These are phyloP conservation scores for Perca schrenkii DNA, from an alignment of 2,113 vertebrate species.

Conservation along the genomic window DNA sequence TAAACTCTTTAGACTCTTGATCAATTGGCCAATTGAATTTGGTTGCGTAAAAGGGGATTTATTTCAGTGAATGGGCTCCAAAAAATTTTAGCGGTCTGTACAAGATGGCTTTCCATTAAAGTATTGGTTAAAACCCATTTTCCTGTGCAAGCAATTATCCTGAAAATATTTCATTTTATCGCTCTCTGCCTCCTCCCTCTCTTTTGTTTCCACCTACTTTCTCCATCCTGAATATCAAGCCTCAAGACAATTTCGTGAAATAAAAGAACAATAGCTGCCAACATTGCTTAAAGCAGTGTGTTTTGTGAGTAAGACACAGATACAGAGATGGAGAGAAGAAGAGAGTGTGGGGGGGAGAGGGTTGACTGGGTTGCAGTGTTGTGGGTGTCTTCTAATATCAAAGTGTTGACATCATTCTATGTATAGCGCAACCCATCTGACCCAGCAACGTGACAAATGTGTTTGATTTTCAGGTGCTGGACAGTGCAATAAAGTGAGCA, in stretches of 20 bases:
- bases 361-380: conserved; percentile 32
- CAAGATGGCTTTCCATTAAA: conserved; percentile 45
- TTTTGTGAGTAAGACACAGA: conserved; percentile 47
- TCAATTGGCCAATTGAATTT: conserved; percentile 24
- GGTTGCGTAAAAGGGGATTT: conserved; percentile 1
- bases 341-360: conserved; percentile 2
- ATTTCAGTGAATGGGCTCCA: conserved; percentile 24
- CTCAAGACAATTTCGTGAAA: conserved; percentile 68
- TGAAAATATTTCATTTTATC: conserved; percentile 45
- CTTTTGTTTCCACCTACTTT: conserved; percentile 55
- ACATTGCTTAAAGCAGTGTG: conserved; percentile 56
- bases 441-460: conserved; percentile 31
- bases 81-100: conserved; percentile 26
- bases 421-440: conserved; percentile 51
- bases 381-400: conserved; percentile 66
- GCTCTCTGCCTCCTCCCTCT: conserved; percentile 11
- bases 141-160: conserved; percentile 41
- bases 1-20: conserved; percentile 20
- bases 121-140: conserved; percentile 42
- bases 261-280: conserved; percentile 66
- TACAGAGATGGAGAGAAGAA: conserved; percentile 38
- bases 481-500: conserved; percentile 7
- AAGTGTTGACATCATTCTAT: conserved; percentile 60
- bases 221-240: conserved; percentile 49
- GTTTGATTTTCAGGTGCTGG: conserved; percentile 37